Conservation (phyloP, 2,113 vertebrate species). For the Eretmochelys imbricata region DNA sequence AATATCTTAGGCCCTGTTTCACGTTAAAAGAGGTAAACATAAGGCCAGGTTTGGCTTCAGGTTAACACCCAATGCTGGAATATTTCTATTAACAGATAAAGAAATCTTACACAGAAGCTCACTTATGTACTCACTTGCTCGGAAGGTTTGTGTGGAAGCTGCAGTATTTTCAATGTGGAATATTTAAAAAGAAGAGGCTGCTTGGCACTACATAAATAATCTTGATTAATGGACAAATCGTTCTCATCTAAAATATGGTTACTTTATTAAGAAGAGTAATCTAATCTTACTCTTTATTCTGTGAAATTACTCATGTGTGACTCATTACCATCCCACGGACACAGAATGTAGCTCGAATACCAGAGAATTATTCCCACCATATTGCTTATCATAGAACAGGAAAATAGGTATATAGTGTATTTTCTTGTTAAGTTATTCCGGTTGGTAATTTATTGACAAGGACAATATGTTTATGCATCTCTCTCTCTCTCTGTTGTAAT, state of each 20-base stretch:
- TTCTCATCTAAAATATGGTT: constrained; percentile 41
- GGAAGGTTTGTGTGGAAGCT: constrained; percentile 59
- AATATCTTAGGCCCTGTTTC: background rate
- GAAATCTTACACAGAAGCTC: constrained; percentile 6
- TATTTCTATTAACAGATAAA: constrained; percentile 2
- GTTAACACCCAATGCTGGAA: background rate
- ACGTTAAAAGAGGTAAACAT: background rate
- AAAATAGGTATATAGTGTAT: constrained; percentile 62
- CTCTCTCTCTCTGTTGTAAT: constrained; percentile 53
- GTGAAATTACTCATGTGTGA: constrained; percentile 70
- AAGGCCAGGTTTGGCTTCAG: background rate
- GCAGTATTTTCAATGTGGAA: constrained; percentile 58
- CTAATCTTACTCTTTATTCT: constrained; percentile 72
- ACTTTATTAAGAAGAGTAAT: constrained; percentile 73
- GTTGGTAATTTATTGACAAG: constrained; percentile 64
- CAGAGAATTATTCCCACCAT: constrained; percentile 68
- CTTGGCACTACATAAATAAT: constrained; percentile 49
- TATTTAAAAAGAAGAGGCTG: constrained; percentile 58
- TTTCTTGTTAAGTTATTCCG: constrained; percentile 64
- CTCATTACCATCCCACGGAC: constrained; percentile 72
- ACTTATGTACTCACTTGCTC: constrained; percentile 23
- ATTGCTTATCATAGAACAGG: constrained; percentile 64
- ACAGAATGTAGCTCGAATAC: constrained; percentile 65
- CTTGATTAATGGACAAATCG: constrained; percentile 51
- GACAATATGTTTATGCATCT: constrained; percentile 31